phyloP scores from a whole-genome alignment of 2,797 vertebrate genomes.

The Tapirus indicus region DNA sequence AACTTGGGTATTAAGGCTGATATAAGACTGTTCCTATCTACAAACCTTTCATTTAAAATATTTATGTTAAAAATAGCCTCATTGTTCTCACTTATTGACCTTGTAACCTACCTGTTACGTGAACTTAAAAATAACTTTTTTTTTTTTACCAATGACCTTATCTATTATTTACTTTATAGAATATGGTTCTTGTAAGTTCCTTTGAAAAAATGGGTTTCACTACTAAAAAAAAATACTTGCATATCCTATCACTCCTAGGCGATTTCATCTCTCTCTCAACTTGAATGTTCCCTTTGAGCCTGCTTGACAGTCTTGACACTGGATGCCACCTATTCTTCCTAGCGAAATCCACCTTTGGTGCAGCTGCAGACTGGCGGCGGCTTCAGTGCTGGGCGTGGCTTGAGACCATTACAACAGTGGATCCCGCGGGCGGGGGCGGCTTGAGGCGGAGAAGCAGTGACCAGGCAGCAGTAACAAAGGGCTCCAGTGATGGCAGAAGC shows the following conservation, averaged over 20 bases:
- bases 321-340: background rate
- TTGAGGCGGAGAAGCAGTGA: background rate
- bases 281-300: background rate
- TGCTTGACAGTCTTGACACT: background rate
- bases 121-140: constrained; percentile 32
- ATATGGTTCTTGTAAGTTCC: background rate
- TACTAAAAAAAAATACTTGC: background rate
- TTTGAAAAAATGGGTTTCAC: background rate
- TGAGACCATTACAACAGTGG: background rate
- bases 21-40: background rate
- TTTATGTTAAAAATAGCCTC: constrained; percentile 38
- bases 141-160: background rate
- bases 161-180: background rate
- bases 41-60: background rate
- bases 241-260: background rate
- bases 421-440: background rate
- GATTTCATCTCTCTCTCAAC: background rate
- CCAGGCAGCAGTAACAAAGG: background rate
- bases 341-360: background rate
- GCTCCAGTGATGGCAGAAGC: background rate
- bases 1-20: background rate
- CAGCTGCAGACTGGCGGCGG: background rate
- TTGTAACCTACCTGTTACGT: background rate
- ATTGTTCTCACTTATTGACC: constrained; percentile 28
- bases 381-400: background rate